Evolutionary conservation across 2,113 vertebrate species (phyloP).

Genomic region (Hyaena hyaena): DNA sequence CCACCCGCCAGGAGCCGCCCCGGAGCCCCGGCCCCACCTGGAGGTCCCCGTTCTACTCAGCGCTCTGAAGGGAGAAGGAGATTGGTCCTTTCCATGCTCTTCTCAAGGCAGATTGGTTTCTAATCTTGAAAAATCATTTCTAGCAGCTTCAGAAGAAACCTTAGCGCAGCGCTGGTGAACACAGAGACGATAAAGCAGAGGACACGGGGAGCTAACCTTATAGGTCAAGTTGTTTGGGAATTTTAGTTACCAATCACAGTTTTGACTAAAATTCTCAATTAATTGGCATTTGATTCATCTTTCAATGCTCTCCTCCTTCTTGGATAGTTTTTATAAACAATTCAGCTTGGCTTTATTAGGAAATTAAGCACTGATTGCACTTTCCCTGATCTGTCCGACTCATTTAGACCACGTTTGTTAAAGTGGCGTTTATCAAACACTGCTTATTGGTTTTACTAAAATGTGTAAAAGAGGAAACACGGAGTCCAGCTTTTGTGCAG

Average conservation of each 20-base stretch:
- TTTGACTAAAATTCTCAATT: not conserved
- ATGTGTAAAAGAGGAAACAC: not conserved
- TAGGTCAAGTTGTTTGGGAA: not conserved
- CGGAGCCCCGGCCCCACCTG: not conserved
- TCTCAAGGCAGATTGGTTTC: not conserved
- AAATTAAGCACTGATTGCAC: not conserved
- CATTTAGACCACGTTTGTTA: not conserved
- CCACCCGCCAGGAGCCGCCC: not conserved
- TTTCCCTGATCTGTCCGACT: not conserved
- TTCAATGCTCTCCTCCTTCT: not conserved
- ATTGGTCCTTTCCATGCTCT: not conserved
- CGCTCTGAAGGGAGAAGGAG: not conserved
- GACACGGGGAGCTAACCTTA: not conserved
- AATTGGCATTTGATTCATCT: not conserved
- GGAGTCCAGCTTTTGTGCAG: not conserved
- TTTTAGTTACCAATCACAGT: not conserved
- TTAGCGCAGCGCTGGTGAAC: not conserved
- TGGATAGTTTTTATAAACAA: not conserved
- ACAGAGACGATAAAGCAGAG: not conserved
- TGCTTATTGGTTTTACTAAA: not conserved
- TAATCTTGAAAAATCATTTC: not conserved
- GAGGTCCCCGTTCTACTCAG: not conserved
- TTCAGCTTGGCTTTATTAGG: not conserved
- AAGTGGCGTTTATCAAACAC: not conserved
- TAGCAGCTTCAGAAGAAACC: not conserved